These are phyloP conservation scores for Potamilus streckersoni DNA, from an alignment of 1,140 invertebrate genomes.

Conservation along the genomic window DNA sequence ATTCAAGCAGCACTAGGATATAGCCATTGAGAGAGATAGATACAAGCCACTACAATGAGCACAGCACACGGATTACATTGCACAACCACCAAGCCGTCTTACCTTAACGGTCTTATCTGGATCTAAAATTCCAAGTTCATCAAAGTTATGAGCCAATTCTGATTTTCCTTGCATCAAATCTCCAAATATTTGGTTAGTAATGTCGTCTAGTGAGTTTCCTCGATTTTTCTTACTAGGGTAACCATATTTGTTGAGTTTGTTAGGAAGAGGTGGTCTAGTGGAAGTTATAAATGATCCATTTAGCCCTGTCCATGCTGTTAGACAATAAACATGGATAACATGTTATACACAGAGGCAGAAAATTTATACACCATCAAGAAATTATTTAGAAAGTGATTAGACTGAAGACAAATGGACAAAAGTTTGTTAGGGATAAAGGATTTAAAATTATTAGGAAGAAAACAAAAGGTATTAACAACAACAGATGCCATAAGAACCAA, in stretches of 20 bases:
- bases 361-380: no score
- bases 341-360: no score
- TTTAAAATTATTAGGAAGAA: no score
- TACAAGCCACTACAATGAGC: no score
- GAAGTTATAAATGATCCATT: conserved; percentile 26
- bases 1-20: no score
- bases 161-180: conserved; percentile 80
- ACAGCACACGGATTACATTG: no score
- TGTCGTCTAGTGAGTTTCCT: conserved; percentile 75
- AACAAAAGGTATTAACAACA: no score
- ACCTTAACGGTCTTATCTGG: conserved; percentile 53
- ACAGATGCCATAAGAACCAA: no score
- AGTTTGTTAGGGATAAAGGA: no score
- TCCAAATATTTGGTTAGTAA: conserved; percentile 87
- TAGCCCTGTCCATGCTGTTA: conserved; percentile 32
- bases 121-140: conserved; percentile 67
- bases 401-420: no score
- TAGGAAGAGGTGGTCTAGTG: conserved; percentile 33
- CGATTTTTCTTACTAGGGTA: conserved; percentile 16
- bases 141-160: conserved; percentile 67
- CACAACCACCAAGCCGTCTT: conserved; percentile 21
- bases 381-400: no score
- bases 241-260: conserved; percentile 32
- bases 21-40: no score
- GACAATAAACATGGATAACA: conserved; percentile 11